A percentile compares a stretch with the other conserved stretches of the same genome.
These are phyloP conservation scores for Crotalus viridis DNA, from an alignment of 2,113 vertebrate species.

Conservation along the genomic window DNA sequence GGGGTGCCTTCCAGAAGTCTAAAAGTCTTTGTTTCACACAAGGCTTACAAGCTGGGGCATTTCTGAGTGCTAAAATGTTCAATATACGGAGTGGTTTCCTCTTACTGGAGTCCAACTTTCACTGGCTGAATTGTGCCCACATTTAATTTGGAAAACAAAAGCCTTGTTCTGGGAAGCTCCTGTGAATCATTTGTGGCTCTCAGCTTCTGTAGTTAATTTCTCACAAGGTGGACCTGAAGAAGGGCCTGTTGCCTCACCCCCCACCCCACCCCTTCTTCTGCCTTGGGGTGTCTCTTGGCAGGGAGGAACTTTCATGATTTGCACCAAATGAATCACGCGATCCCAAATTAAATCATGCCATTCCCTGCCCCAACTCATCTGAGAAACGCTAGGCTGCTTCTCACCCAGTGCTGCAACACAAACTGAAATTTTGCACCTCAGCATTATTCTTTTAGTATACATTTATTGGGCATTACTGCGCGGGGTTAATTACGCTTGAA, in stretches of 20 bases:
- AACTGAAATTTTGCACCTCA: neutral
- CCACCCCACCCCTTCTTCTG: too few relatives aligned
- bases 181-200: neutral
- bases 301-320: neutral
- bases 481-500: neutral
- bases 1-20: neutral
- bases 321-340: neutral
- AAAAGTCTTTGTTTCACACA: too few relatives aligned
- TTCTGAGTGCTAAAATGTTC: conserved; percentile 46
- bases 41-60: conserved; percentile 35
- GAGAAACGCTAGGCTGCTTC: neutral
- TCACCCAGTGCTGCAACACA: neutral
- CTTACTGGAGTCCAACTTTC: neutral
- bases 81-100: conserved; percentile 7
- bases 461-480: neutral
- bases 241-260: neutral
- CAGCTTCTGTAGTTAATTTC: too few relatives aligned
- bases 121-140: neutral
- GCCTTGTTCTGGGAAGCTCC: neutral
- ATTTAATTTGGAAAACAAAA: neutral
- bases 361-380: neutral
- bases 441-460: neutral
- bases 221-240: too few relatives aligned
- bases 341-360: neutral
- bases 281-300: neutral